These are phyloP conservation scores for Cantharis rufa DNA, from an alignment of 2,888 invertebrate genomes.

Conservation along the genomic window DNA sequence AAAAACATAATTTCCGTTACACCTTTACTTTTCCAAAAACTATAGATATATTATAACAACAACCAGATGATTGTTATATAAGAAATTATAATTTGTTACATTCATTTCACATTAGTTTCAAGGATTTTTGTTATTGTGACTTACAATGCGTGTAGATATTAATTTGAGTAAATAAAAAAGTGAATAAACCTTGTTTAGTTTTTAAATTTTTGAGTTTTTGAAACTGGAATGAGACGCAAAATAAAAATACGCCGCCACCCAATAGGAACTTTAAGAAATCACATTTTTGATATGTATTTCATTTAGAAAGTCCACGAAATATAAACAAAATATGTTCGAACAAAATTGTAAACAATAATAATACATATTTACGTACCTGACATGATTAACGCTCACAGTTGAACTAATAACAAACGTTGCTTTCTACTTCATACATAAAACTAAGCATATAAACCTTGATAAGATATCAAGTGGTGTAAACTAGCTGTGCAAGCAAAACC, in stretches of 20 bases:
- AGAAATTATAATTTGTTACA: neutral
- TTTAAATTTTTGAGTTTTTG: neutral
- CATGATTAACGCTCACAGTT: constrained; percentile 9
- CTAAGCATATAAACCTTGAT: constrained; percentile 24
- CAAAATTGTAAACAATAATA: neutral
- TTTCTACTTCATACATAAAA: constrained; percentile 18
- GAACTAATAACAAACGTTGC: constrained; percentile 7
- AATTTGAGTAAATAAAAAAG: neutral
- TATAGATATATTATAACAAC: neutral
- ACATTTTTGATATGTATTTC: neutral
- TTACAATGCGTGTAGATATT: neutral
- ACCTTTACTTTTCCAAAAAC: no score
- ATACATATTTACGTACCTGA: constrained; percentile 8
- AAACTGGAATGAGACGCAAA: neutral
- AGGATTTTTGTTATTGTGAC: neutral
- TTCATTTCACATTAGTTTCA: neutral
- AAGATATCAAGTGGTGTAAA: constrained; percentile 22
- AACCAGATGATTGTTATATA: neutral
- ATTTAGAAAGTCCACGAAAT: neutral
- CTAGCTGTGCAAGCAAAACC: constrained; percentile 13
- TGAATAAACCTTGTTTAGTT: neutral
- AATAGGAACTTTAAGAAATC: neutral
- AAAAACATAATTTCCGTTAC: no score
- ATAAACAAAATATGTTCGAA: neutral
- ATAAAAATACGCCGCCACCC: neutral